Base-by-base conservation (phyloP, 2,797 vertebrate species). In the Vireo griseus region DNA sequence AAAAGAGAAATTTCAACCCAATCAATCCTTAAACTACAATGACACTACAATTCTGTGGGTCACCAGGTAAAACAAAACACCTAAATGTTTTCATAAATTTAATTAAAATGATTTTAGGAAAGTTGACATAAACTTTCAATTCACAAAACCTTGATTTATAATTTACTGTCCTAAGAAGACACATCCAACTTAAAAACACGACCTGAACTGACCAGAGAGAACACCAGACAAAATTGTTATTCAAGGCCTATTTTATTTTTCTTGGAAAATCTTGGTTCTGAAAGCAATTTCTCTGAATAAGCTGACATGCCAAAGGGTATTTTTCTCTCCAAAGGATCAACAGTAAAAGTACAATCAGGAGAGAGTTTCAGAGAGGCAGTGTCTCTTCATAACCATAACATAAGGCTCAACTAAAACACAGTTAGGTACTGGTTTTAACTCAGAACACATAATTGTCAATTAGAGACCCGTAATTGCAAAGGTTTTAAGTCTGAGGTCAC, bases 401-500 rank as follows among this genome's bases (percentile, higher is more conserved):
- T 35, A 61, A 76, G 18, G 45, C 45, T 75, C 16, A 3, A 50
- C 58, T 68, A 44, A 45, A 75, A 73, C 39, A 66, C 8, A 77
- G 31, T 13, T 68, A 71, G 20, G 13, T n/a, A 83, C 5, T n/a
- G n/a, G 20, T 66, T 96, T 69, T 82, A 69, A 77, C 59, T 69
- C 75, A 88, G 66, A 82, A 95, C 62, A 87, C 17, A n/a, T 84
- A 94, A 85, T 6, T 88, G 39, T 74, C 73, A 93, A 40, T 94
- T 95, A 95, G 72, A 1, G 16, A 92, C 59, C 73, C 1, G 0
- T 93, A 94, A 90, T 3, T 89, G 82, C 71, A 61, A 83, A 65
- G 61, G 39, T 85, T 95, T 91, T 48, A 91, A 92, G 44, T 31
- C 88, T 81, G 69, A 90, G 76, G 86, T 94, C 88, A 86, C 55